Percentiles rank a stretch among this genome's conserved stretches.
phyloP scores from a whole-genome alignment of 2,797 vertebrate genomes.

The Falco naumanni region DNA sequence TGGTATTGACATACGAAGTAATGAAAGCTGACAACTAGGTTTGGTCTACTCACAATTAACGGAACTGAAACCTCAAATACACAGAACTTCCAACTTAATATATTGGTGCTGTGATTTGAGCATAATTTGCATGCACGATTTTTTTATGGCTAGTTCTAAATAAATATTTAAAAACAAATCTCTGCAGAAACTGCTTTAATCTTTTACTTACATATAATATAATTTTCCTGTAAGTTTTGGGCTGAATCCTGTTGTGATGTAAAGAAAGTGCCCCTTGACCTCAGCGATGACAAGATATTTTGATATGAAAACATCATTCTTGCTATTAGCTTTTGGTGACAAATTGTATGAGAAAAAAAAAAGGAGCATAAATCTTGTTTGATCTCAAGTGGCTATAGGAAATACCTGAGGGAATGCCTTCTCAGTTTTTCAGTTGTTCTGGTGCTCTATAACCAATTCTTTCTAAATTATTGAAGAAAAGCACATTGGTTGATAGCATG shows the following conservation, averaged over 20 bases:
- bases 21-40: background rate
- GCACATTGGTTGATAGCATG: background rate
- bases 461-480: background rate
- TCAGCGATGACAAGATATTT: background rate
- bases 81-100: background rate
- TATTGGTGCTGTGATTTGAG: background rate
- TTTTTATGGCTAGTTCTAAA: background rate
- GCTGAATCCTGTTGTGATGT: background rate
- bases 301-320: background rate
- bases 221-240: background rate
- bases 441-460: background rate
- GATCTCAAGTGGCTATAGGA: background rate
- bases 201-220: rapidly evolving
- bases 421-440: background rate
- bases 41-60: background rate
- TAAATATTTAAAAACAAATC: background rate
- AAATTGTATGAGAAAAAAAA: background rate
- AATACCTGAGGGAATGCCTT: background rate
- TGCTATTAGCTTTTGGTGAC: background rate
- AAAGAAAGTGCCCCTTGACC: background rate
- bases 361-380: background rate
- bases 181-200: background rate
- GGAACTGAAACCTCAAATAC: background rate
- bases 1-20: background rate
- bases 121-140: background rate